Evolutionary conservation across 2,797 vertebrate species (phyloP).

Genomic region (Spondyliosoma cantharus): DNA sequence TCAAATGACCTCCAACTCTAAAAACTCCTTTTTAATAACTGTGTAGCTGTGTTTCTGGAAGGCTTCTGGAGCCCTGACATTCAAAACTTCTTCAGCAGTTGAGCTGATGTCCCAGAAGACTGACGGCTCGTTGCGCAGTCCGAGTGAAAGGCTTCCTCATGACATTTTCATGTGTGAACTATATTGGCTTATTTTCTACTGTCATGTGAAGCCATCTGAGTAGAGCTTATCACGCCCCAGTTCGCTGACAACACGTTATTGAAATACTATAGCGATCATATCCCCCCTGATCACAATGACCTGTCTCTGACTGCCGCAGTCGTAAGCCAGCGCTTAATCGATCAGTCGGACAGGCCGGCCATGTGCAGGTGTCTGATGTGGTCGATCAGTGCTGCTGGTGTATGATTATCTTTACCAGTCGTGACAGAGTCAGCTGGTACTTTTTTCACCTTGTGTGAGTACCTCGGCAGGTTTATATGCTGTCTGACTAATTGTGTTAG

Average conservation of each 20-base stretch:
- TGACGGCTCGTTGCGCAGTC: slow-evolving; percentile 5
- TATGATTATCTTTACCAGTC: background rate
- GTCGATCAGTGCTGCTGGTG: background rate
- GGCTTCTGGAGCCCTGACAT: background rate
- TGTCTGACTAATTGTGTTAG: too few relatives aligned
- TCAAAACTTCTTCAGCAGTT: background rate
- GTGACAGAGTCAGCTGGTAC: too few relatives aligned
- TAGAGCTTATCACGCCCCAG: background rate
- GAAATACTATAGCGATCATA: slow-evolving; percentile 4
- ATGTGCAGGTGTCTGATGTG: background rate
- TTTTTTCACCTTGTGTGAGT: too few relatives aligned
- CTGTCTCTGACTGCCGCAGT: background rate
- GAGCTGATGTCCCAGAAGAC: slow-evolving; percentile 24
- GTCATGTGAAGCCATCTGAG: background rate
- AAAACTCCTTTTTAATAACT: background rate
- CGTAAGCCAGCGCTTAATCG: background rate
- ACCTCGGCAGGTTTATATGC: too few relatives aligned
- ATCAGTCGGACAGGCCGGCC: background rate
- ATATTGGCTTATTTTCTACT: slow-evolving; percentile 30
- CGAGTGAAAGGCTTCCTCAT: slow-evolving; percentile 25
- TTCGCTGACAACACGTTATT: slow-evolving; percentile 5
- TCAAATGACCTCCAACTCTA: background rate
- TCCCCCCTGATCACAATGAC: background rate
- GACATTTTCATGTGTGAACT: slow-evolving; percentile 37
- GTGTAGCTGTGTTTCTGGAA: background rate